Base-by-base conservation (phyloP, 2,113 vertebrate genomes). In the Caretta caretta region DNA sequence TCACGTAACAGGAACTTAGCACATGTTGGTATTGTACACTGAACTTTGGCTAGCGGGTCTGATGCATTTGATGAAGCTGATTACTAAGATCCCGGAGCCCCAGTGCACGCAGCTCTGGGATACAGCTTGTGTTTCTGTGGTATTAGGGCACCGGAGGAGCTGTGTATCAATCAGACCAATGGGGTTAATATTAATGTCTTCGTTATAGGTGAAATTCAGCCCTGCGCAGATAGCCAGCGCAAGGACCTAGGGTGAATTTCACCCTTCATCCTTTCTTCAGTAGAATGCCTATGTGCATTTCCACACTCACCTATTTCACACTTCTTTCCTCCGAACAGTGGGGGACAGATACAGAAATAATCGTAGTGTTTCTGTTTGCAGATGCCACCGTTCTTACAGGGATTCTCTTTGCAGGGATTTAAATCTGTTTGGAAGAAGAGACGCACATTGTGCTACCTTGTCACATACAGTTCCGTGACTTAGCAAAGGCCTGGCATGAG, bases 261-360 rank as follows among this genome's bases (percentile, higher is more conserved):
- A 87, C 49, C n/a, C 13, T 31, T 25, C 49, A 84, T 57, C 86
- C 54, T 50, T 53, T 78, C 80, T 11, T 83, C 79, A 24, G 54
- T 56, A 38, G 10, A 42, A 51, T 10, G 27, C 4, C 79, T 11
- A 22, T 49, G n/a, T n/a, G 80, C 50, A 54, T 19, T n/a, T 25
- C 31, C 11, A 4, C 7, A 76, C 95, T 94, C 54, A 98, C 98
- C 98, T 93, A 54, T 97, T 93, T 98, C 98, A 94, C 98, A 98
- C 59, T 79, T 88, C 16, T 87, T 81, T 46, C 98, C 98, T 42
- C 91, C 92, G 92, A 96, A 98, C 25, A 20, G 83, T 0, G 97
- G 98, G 10, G 98, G 97, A 85, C 98, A 99, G 59, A 98, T 94
- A 83, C 98, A 99, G 11, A 96, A 83, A 80, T 96, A 97, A 6